Conservation (phyloP, 1,140 invertebrate species). For the Drosophila murphyi region DNA sequence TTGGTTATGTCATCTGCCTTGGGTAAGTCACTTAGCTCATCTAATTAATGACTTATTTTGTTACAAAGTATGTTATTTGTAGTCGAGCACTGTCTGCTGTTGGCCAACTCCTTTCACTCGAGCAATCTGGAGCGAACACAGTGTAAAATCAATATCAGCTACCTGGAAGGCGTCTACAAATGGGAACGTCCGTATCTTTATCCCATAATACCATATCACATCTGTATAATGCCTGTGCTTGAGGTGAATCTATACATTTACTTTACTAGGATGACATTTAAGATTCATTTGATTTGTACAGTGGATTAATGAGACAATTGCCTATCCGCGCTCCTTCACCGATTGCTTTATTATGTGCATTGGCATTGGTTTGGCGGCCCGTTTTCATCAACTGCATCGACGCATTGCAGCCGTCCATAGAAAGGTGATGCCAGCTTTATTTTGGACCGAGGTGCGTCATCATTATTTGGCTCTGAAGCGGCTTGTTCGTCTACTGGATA, state of each 20-base stretch:
- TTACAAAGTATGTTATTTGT: background rate
- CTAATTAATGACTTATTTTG: background rate
- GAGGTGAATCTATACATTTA: slow-evolving; percentile 36
- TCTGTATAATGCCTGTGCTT: slow-evolving; percentile 64
- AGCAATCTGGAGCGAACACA: slow-evolving; percentile 73
- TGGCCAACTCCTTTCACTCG: slow-evolving; percentile 68
- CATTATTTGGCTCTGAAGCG: slow-evolving; percentile 88
- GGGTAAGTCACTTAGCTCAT: slow-evolving; percentile 32
- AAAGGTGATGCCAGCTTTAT: slow-evolving; percentile 87
- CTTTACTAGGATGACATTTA: no score
- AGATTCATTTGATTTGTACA: slow-evolving; percentile 7
- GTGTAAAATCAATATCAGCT: slow-evolving; percentile 74
- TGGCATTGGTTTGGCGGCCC: slow-evolving; percentile 86
- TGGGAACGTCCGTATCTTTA: slow-evolving; percentile 73
- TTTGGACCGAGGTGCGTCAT: slow-evolving; percentile 85
- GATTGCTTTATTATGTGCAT: slow-evolving; percentile 88
- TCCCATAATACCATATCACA: slow-evolving; percentile 61
- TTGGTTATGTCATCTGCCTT: slow-evolving; percentile 66
- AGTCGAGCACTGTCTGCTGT: slow-evolving; percentile 71
- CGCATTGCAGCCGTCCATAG: slow-evolving; percentile 85
- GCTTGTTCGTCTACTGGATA: slow-evolving; percentile 87
- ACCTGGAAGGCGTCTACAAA: slow-evolving; percentile 68
- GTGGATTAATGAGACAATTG: slow-evolving; percentile 78
- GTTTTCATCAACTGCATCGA: slow-evolving; percentile 87
- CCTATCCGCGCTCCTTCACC: slow-evolving; percentile 84